phyloP scores from a whole-genome alignment of 2,113 vertebrate genomes.

The Ginglymostoma cirratum region DNA sequence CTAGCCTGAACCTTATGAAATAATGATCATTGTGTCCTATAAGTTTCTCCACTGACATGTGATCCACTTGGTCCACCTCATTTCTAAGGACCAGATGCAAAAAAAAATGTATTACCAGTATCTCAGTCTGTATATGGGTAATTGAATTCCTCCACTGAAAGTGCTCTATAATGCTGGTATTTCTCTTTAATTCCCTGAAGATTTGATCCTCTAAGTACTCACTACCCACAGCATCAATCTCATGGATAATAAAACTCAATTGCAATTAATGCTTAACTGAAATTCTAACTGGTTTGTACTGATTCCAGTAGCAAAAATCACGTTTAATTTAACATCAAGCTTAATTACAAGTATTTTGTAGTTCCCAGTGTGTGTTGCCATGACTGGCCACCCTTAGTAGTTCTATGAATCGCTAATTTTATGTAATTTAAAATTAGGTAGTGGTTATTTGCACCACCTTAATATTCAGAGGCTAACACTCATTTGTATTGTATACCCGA shows the following conservation, averaged over 20 bases:
- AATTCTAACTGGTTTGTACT: background rate
- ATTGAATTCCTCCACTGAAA: too few relatives aligned
- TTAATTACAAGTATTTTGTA: conserved; percentile 7
- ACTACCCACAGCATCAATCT: background rate
- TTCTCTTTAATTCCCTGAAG: too few relatives aligned
- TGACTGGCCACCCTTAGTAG: background rate
- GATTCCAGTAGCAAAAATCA: background rate
- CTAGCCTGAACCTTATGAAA: too few relatives aligned
- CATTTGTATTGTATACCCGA: background rate
- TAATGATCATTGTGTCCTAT: too few relatives aligned
- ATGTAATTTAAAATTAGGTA: conserved; percentile 7
- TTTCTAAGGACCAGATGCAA: too few relatives aligned
- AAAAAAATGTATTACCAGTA: too few relatives aligned
- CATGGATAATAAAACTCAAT: background rate
- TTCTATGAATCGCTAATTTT: background rate
- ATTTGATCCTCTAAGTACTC: background rate
- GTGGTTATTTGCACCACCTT: background rate
- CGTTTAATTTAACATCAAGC: conserved; percentile 15
- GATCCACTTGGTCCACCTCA: too few relatives aligned
- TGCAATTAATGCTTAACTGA: background rate
- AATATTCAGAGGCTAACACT: background rate
- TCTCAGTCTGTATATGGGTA: too few relatives aligned
- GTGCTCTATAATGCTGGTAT: too few relatives aligned
- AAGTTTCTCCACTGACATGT: too few relatives aligned
- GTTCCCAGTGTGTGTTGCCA: background rate